Conservation (phyloP, 2,888 invertebrate genomes). For the Bimastos eiseni region DNA sequence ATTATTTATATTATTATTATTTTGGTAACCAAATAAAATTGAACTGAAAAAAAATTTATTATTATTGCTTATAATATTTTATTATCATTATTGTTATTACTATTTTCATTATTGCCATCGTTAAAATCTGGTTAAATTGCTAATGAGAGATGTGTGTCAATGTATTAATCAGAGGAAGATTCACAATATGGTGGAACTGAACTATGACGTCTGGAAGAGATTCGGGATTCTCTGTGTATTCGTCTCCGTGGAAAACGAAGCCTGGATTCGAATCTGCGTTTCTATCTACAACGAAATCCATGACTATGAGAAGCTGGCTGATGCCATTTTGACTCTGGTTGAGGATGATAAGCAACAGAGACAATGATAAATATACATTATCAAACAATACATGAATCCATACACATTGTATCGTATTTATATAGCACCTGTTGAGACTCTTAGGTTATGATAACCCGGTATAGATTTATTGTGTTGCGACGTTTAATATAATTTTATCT, state of each 20-base stretch:
- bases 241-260: constrained; percentile 42
- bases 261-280: constrained; percentile 54
- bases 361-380: neutral
- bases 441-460: too few species aligned
- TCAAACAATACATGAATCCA: neutral
- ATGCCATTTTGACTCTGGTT: constrained; percentile 46
- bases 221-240: constrained; percentile 38
- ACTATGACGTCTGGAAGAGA: constrained; percentile 35
- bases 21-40: too few species aligned
- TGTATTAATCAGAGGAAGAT: constrained; percentile 17
- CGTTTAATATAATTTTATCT: too few species aligned
- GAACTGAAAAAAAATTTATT: too few species aligned
- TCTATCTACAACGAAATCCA: constrained; percentile 53
- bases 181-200: constrained; percentile 33
- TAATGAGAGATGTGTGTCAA: neutral
- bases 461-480: too few species aligned
- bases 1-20: too few species aligned
- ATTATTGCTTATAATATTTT: too few species aligned
- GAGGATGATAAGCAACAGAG: neutral
- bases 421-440: too few species aligned
- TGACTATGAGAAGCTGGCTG: constrained; percentile 49
- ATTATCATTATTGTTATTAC: too few species aligned
- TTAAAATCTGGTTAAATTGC: neutral
- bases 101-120: too few species aligned
- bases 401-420: too few species aligned